These are phyloP conservation scores for Agonum fuliginosum DNA, from an alignment of 2,888 invertebrate genomes.

Conservation along the genomic window DNA sequence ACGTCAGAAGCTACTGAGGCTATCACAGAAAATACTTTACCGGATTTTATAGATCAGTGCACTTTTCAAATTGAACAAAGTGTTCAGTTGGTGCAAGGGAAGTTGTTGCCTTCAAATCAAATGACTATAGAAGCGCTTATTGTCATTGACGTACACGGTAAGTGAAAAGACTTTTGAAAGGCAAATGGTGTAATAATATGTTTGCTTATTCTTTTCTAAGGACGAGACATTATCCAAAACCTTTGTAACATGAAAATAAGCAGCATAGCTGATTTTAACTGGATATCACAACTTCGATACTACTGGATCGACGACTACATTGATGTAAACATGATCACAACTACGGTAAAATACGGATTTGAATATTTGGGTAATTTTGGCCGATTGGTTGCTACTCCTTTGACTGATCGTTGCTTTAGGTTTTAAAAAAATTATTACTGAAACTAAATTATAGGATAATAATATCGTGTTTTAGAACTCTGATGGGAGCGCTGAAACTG, in stretches of 20 bases:
- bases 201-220: slow-evolving; percentile 71
- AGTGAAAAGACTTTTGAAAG: not conserved
- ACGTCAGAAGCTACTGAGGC: slow-evolving; percentile 87
- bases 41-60: slow-evolving; percentile 78
- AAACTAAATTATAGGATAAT: too few species aligned
- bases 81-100: slow-evolving; percentile 89
- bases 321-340: slow-evolving; percentile 84
- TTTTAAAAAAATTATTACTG: too few species aligned
- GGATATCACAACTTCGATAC: slow-evolving; percentile 93
- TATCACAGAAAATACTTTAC: slow-evolving; percentile 76
- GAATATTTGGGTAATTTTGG: slow-evolving; percentile 95
- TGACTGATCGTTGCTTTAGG: slow-evolving; percentile 95
- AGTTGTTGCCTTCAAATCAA: slow-evolving; percentile 83
- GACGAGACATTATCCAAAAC: slow-evolving; percentile 86
- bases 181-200: too few species aligned
- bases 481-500: slow-evolving; percentile 94
- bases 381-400: slow-evolving; percentile 92
- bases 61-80: slow-evolving; percentile 88
- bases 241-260: slow-evolving; percentile 79
- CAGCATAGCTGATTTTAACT: slow-evolving; percentile 86
- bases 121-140: slow-evolving; percentile 92
- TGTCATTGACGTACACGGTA: slow-evolving; percentile 89
- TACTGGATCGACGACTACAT: slow-evolving; percentile 82
- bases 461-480: too few species aligned
- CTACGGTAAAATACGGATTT: slow-evolving; percentile 90